Conservation (phyloP, 2,113 vertebrate genomes). For the Phyllopteryx taeniolatus region DNA sequence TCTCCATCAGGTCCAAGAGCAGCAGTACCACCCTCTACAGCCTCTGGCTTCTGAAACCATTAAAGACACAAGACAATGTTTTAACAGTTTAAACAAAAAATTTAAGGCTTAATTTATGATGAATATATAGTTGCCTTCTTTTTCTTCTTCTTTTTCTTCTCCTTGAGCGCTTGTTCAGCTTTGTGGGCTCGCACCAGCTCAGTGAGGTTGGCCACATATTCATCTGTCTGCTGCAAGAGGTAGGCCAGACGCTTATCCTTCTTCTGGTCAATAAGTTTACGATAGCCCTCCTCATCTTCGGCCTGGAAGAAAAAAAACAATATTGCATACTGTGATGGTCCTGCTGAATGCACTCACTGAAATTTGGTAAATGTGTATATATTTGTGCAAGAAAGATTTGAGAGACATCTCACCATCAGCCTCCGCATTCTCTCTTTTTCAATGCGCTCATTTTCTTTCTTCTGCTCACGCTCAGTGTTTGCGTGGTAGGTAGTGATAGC, state of each 20-base stretch:
- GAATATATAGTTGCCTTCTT: slow-evolving; percentile 80
- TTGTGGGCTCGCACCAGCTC: slow-evolving; percentile 95
- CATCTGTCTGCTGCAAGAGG: slow-evolving; percentile 95
- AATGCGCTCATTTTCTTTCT: slow-evolving; percentile 96
- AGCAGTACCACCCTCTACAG: slow-evolving; percentile 75
- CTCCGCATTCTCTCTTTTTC: slow-evolving; percentile 97
- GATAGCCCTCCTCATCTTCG: slow-evolving; percentile 94
- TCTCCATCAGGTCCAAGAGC: slow-evolving; percentile 88
- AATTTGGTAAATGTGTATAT: background rate
- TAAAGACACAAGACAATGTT: slow-evolving; percentile 1
- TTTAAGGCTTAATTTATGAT: background rate
- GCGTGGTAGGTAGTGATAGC: slow-evolving; percentile 94
- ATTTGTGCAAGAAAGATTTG: background rate
- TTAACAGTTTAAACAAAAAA: background rate
- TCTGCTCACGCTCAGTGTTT: slow-evolving; percentile 97
- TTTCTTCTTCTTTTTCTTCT: slow-evolving; percentile 96
- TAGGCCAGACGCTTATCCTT: slow-evolving; percentile 98
- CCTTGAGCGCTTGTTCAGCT: slow-evolving; percentile 91
- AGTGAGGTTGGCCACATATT: slow-evolving; percentile 95
- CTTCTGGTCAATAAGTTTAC: slow-evolving; percentile 98
- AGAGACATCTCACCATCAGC: slow-evolving; percentile 82
- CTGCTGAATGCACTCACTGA: background rate
- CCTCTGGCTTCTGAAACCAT: slow-evolving; percentile 79
- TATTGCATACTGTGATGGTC: background rate
- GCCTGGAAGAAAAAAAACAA: slow-evolving; percentile 66